These are phyloP conservation scores for Stictocephala bisonia DNA, from an alignment of 2,888 invertebrate genomes.

Conservation along the genomic window DNA sequence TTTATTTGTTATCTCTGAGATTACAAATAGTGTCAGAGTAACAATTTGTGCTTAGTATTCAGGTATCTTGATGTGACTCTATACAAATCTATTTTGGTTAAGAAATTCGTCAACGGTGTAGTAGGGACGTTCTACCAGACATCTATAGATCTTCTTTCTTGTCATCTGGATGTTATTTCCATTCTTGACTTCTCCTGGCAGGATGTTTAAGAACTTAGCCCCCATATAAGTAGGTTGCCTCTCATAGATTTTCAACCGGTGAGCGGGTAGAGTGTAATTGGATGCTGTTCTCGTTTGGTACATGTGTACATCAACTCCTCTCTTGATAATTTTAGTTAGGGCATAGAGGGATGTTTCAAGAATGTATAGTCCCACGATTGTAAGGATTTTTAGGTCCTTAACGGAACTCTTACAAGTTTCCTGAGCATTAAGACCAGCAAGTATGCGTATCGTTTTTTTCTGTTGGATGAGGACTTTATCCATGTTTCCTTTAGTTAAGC, in stretches of 20 bases:
- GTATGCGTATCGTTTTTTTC: not conserved
- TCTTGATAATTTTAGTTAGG: not conserved
- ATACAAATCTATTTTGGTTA: too few species aligned
- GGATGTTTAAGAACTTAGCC: conserved; percentile 2
- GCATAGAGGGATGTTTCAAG: not conserved
- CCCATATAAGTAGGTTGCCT: not conserved
- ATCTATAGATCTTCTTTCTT: not conserved
- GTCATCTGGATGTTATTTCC: not conserved
- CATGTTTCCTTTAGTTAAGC: not conserved
- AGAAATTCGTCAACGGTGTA: conserved; percentile 1
- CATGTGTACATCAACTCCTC: not conserved
- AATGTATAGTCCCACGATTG: not conserved
- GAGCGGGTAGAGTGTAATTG: not conserved
- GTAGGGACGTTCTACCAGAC: not conserved
- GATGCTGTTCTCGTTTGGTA: not conserved
- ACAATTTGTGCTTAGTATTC: too few species aligned
- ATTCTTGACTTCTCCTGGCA: not conserved
- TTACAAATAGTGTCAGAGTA: too few species aligned
- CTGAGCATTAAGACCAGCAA: not conserved
- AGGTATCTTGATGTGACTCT: too few species aligned
- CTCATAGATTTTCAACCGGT: not conserved
- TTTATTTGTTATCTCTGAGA: too few species aligned
- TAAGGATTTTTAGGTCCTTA: not conserved
- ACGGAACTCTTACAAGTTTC: not conserved
- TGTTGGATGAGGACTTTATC: not conserved